phyloP scores from a whole-genome alignment of 2,113 vertebrate genomes.

The Otus sunia region DNA sequence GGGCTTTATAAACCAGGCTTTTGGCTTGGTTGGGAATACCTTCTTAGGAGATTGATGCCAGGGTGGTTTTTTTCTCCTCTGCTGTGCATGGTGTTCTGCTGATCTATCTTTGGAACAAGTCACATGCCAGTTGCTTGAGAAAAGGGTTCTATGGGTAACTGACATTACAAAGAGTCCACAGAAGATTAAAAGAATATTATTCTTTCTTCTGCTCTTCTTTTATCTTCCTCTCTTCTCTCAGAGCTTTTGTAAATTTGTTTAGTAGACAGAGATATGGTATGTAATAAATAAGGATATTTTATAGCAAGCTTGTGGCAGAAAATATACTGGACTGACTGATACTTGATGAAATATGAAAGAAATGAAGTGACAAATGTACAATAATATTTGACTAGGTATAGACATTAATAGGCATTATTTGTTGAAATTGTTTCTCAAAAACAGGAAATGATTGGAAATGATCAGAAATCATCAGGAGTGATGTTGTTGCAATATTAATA shows the following conservation, averaged over 20 bases:
- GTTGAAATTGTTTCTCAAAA: background rate
- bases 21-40: background rate
- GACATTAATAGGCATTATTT: background rate
- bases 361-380: background rate
- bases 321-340: background rate
- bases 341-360: background rate
- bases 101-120: background rate
- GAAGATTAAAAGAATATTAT: conserved; percentile 8
- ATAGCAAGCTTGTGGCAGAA: background rate
- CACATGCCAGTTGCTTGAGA: background rate
- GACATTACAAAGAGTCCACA: background rate
- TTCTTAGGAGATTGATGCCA: background rate
- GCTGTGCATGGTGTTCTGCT: background rate
- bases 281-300: background rate
- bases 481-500: background rate
- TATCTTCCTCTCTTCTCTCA: background rate
- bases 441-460: background rate
- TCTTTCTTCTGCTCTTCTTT: background rate
- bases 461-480: background rate
- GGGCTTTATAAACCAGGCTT: background rate
- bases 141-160: background rate
- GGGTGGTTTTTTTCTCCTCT: background rate
- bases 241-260: background rate
- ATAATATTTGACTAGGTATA: background rate
- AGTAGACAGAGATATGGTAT: background rate